Conservation (phyloP, 2,113 vertebrate genomes). For the Heterotis niloticus region DNA sequence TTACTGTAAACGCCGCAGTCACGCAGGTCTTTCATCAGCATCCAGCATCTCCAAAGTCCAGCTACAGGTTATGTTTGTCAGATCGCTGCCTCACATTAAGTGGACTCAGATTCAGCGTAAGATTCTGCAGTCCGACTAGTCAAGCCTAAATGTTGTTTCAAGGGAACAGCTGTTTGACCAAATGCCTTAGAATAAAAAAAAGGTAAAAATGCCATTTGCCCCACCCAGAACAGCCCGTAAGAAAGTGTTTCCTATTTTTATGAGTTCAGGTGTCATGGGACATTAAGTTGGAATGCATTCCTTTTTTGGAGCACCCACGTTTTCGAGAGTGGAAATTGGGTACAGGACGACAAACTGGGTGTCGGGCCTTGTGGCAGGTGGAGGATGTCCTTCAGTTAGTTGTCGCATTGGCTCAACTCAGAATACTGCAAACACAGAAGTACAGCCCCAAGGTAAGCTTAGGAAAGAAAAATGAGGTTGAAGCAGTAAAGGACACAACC, state of each 20-base stretch:
- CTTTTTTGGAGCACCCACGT: no score
- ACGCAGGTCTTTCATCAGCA: background rate
- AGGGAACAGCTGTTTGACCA: background rate
- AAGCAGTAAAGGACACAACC: no score
- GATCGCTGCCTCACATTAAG: background rate
- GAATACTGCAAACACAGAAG: no score
- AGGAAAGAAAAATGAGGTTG: no score
- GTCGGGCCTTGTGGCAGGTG: no score
- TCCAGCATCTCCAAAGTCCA: background rate
- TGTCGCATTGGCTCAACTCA: no score
- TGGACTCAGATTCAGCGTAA: background rate
- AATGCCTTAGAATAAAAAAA: background rate
- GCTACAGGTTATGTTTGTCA: background rate
- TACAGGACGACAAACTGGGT: no score
- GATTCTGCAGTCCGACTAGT: background rate
- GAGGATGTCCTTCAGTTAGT: no score
- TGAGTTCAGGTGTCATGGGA: no score
- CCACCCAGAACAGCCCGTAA: slow-evolving; percentile 34
- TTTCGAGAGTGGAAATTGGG: no score
- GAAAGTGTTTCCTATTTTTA: slow-evolving; percentile 35
- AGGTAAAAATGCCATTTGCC: background rate
- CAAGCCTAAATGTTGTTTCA: background rate
- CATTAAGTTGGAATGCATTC: no score
- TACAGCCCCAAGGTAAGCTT: no score
- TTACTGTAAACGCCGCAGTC: background rate